Base-by-base conservation (phyloP, 2,888 invertebrate species). In the Tethea ocularis region DNA sequence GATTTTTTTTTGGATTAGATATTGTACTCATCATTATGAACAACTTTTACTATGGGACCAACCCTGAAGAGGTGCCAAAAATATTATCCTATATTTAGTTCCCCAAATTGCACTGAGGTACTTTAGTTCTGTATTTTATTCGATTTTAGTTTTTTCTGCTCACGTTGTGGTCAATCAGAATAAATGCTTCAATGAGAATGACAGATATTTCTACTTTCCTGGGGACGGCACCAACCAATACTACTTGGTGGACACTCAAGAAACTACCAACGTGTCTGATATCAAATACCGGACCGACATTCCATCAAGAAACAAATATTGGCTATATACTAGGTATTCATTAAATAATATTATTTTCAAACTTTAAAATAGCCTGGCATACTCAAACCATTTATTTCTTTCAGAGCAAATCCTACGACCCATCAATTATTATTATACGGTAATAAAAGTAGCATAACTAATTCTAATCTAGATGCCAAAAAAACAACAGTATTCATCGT, bases 181-280 rank as follows among this genome's bases (percentile, higher is more conserved):
- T 20, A 20, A 7, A 20, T 46, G 41, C 41, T 41, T 20, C 46
- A 20, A 20, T 46, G 46, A 46, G 4, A 17, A 46, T 17, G 1
- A 2, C 17, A 54, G 54, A 22, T 54, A 22, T 22, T 54, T 54
- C 17, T 54, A 54, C 54, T 54, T 54, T 22, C 54, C 54, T 22
- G 54, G 33, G 6, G 54, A 36, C 10, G 54, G 46, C 10, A 46
- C 20, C 20, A 10, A 54, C 20, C 20, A 33, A n/a, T 54, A 33
- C 6, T 20, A 33, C 11, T 20, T 54, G 22, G 54, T 54, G 13
- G 54, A 54, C 22, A 54, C 20, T 22, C 8, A 36, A 11, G 54
- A 54, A 36, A 33, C 17, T 10, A 17, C 20, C 13, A 17, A 53
- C 20, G 17, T 29, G 17, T 17, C 41, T 53, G 33, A 29, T 15